Conservation (phyloP, 2,797 vertebrate species). For the Hylomyscus alleni region DNA sequence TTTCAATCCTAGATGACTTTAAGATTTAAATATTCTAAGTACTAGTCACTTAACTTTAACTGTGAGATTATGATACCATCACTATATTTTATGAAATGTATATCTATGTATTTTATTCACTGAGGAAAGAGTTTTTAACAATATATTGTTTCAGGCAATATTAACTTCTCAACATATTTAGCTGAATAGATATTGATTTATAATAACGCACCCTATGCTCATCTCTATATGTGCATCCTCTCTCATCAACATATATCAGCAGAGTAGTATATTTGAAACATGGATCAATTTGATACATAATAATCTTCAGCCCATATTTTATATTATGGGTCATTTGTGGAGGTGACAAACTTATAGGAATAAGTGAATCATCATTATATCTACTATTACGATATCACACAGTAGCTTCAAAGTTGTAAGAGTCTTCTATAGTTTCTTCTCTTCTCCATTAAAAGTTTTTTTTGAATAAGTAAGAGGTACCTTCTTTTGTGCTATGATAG, state of each 20-base stretch:
- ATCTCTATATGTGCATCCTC: background rate
- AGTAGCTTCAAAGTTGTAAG: background rate
- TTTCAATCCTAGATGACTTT: background rate
- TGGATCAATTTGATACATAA: background rate
- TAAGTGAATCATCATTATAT: background rate
- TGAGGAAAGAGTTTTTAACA: background rate
- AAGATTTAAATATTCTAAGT: constrained; percentile 11
- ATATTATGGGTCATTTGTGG: background rate
- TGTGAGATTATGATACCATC: background rate
- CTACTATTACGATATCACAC: background rate
- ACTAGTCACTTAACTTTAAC: background rate
- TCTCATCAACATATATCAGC: background rate
- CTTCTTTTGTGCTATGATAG: background rate
- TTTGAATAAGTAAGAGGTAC: background rate
- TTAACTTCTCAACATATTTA: background rate
- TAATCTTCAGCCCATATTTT: background rate
- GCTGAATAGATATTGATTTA: background rate
- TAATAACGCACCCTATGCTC: background rate
- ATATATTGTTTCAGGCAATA: background rate
- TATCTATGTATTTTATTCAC: background rate
- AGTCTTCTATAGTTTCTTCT: background rate
- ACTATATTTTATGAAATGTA: background rate
- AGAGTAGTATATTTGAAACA: background rate
- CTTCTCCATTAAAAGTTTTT: background rate
- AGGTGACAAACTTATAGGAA: background rate